Conservation (phyloP, 2,888 invertebrate genomes). For the Enchytraeus crypticus region DNA sequence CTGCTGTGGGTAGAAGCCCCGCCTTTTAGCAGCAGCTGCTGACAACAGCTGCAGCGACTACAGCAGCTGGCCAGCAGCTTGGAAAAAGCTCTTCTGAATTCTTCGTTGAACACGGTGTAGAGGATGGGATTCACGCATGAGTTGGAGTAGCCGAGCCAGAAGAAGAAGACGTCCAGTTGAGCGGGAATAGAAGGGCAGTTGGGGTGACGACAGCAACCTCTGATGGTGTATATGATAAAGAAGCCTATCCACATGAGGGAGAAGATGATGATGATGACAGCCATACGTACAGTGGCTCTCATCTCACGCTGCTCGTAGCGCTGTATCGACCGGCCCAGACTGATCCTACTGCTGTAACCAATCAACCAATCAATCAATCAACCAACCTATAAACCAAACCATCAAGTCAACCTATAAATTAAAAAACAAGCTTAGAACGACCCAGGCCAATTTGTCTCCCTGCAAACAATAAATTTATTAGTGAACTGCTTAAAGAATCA, state of each 20-base stretch:
- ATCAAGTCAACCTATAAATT: too few species aligned
- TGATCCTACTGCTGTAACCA: too few species aligned
- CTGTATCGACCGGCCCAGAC: not conserved
- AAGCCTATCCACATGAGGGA: constrained; percentile 49
- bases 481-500: too few species aligned
- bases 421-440: too few species aligned
- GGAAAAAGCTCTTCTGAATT: constrained; percentile 45
- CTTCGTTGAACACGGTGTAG: constrained; percentile 48
- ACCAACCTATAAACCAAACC: too few species aligned
- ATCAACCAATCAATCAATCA: too few species aligned
- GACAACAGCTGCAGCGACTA: too few species aligned
- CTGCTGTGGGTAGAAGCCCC: too few species aligned
- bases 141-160: constrained; percentile 48
- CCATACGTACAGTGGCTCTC: constrained; percentile 47
- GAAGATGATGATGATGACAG: constrained; percentile 47
- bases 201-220: constrained; percentile 33
- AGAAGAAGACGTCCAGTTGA: constrained; percentile 40
- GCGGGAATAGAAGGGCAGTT: constrained; percentile 31
- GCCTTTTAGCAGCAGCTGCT: too few species aligned
- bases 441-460: too few species aligned
- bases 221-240: constrained; percentile 44
- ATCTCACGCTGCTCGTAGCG: constrained; percentile 40
- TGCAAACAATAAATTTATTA: too few species aligned
- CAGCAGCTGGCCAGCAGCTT: constrained; percentile 28
- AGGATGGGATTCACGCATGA: constrained; percentile 46